Base-by-base conservation (phyloP, 2,888 invertebrate genomes). In the Ophioninae sp. region DNA sequence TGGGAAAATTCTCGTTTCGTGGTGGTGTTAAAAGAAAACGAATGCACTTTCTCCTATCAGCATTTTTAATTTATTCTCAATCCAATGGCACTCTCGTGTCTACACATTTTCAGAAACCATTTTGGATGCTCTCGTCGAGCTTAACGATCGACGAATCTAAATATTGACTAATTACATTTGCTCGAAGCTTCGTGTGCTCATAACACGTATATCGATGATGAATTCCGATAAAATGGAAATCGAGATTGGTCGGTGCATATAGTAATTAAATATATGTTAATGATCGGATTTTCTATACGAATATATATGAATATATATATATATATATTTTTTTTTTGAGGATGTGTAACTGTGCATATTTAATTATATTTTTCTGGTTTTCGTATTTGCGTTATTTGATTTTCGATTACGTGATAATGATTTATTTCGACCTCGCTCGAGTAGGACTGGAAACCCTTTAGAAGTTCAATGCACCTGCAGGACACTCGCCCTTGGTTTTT, bases 401-500 rank as follows among this genome's bases (percentile, higher is more conserved):
- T 50, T 65, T 77, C 64, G 68, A 57, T 50, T 57, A 64, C 17
- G 67, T 44, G 50, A 57, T 78, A 50, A 82, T 80, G 70, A 50
- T 56, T 10, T 59, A 50, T 72, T 30, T 57, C 41, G 17, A 39
- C 13, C 2, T 50, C 64, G 57, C 50, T 41, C 68, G 56, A 61
- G 39, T 8, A 56, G 30, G 68, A 6, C 41, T n/a, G 21, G 7
- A 62, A 30, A 7, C 2, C 39, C 20, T 94, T 94, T 95, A 86
- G 94, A 95, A 93, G 89, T 95, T 94, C 65, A 95, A 94, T 78
- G 95, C 95, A 13, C 94, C 94, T 50, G 95, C 94, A 81, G 95
- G 93, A 87, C 96, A 96, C 90, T 95, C 95, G 75, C 96, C 95
- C 88, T 95, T 94, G 91, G 94, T 95, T 88, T 95, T 93, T 87